Base-by-base conservation (phyloP, 2,888 invertebrate genomes). In the Drosophila mayaguana region DNA sequence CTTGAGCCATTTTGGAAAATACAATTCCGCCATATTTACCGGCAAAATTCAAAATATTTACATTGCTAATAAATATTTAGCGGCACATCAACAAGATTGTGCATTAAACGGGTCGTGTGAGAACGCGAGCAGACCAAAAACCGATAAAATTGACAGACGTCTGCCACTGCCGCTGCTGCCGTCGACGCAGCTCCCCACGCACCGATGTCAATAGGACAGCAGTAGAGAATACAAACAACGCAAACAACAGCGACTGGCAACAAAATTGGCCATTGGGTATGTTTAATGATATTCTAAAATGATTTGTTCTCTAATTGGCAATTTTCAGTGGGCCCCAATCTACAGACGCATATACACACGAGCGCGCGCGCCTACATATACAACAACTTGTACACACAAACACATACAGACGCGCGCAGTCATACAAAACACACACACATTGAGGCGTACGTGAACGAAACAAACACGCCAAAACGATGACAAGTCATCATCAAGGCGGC, bases 1-100 rank as follows among this genome's bases (percentile, higher is more conserved):
- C 82, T 72, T 83, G 81, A 89, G 88, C 88, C 84, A 89, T 90
- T 91, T 91, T 90, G 89, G 89, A 91, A 90, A 91, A 91, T 85
- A 89, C 86, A 91, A 90, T 87, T 90, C 91, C 91, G 91, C 91
- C 91, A 91, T 91, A 91, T 91, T 91, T 90, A 90, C 91, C 91
- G 91, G 91, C 91, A 88, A 91, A 90, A 91, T 91, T 91, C 89
- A 91, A 91, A 91, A 91, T 91, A 91, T 91, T 91, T 91, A 90
- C 91, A 83, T 84, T 83, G 74, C 72, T 65, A 62, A 63, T 63
- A 79, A 89, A 72, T 66, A 68, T 63, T 77, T 62, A 66, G 53
- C 56, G 40, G 40, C 54, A 55, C 25, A 56, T 18, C 53, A 18
- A 63, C 53, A 64, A 54, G 36, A 67, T 72, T 66, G 67, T 72